Base-by-base conservation (phyloP, 2,888 invertebrate species). In the Deilephila porcellus region DNA sequence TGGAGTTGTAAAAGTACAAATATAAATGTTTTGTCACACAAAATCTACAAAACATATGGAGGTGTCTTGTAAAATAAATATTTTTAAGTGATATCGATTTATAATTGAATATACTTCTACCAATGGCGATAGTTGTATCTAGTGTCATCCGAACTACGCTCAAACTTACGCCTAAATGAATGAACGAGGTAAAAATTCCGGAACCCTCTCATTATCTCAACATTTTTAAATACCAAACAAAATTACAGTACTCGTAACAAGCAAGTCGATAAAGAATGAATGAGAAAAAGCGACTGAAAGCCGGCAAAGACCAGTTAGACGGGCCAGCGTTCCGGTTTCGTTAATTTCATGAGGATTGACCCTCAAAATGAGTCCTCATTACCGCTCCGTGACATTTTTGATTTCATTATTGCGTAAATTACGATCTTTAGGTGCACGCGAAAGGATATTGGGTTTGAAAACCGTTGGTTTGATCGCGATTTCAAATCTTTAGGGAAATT, bases 261-360 rank as follows among this genome's bases (percentile, higher is more conserved):
- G 67, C 67, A 52, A 72, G 63, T 63, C 53, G 72, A 67, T 63
- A 73, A 73, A 56, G 67, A 72, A 72, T 73, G 72, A 71, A 71
- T 37, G 60, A 45, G 63, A 63, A 53, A 72, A 73, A 37, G 14
- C 56, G n/a, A 56, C 17, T 67, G 59, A 73, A 60, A 37, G 25
- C 56, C 32, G 53, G 17, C 64, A n/a, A 20, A 25, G 53, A 74
- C 37, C 20, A 71, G 70, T 70, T 62, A 56, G 71, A 63, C 56
- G 3, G 53, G 62, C 73, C 20, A 63, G 53, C 29, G 62, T 87
- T 87, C 84, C 76, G 76, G 75, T 81, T 85, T 85, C 82, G 80
- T 83, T 86, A 82, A 84, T 83, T 84, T 81, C 67, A 45, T 82
- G 82, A 84, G 83, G 78, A 81, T 81, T 87, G 86, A 87, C 86